These are phyloP conservation scores for Argya squamiceps DNA, from an alignment of 2,797 vertebrate genomes.

Conservation along the genomic window DNA sequence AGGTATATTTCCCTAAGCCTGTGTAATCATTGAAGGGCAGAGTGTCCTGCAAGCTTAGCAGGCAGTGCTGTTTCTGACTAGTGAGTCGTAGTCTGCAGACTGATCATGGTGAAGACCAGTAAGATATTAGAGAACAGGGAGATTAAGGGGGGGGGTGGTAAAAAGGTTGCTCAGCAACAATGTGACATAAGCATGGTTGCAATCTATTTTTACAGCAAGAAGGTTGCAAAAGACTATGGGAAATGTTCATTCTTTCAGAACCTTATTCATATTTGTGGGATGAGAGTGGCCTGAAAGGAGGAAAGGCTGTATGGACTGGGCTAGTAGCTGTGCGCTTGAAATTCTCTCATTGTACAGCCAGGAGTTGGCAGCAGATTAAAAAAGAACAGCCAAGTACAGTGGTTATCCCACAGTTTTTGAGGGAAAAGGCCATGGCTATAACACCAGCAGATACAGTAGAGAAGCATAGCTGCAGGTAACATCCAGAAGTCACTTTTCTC, in stretches of 20 bases:
- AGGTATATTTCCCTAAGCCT: background rate
- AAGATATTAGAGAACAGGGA: constrained; percentile 39
- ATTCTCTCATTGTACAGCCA: background rate
- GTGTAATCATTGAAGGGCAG: constrained; percentile 7
- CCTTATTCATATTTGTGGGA: background rate
- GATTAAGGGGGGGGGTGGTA: background rate
- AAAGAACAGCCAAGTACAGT: background rate
- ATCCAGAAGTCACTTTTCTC: background rate
- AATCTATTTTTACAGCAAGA: constrained; percentile 72
- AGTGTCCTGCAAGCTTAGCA: constrained; percentile 20
- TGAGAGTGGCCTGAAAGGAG: background rate
- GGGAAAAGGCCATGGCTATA: background rate
- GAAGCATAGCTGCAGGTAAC: background rate
- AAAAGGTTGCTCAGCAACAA: constrained; percentile 72
- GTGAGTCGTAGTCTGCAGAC: background rate
- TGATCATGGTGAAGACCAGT: constrained; percentile 28
- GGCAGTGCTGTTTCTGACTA: background rate
- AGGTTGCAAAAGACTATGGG: constrained; percentile 45
- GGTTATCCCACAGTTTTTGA: background rate
- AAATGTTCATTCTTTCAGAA: constrained; percentile 1
- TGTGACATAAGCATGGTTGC: constrained; percentile 50
- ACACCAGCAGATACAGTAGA: background rate
- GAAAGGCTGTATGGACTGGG: background rate
- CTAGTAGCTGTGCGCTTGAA: background rate
- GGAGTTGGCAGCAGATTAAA: background rate